These are phyloP conservation scores for Andrena camellia DNA, from an alignment of 2,888 invertebrate genomes.

Conservation along the genomic window DNA sequence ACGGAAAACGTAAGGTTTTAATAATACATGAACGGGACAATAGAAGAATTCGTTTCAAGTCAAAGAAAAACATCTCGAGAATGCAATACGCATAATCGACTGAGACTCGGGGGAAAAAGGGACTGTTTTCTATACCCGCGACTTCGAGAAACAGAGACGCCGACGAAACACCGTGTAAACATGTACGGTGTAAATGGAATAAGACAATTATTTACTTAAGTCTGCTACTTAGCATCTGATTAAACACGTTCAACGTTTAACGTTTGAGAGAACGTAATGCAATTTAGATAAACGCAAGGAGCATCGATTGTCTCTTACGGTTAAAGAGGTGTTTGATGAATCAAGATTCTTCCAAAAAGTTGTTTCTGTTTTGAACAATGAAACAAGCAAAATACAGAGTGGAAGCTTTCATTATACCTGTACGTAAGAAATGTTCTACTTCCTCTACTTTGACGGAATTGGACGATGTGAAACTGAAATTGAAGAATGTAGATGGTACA, in stretches of 20 bases:
- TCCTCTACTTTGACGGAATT: slow-evolving; percentile 59
- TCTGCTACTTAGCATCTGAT: neutral
- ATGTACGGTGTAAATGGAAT: no score
- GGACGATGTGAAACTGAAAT: slow-evolving; percentile 71
- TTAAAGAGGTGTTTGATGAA: neutral
- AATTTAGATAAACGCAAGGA: neutral
- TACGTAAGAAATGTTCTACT: slow-evolving; percentile 39
- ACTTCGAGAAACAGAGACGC: no score
- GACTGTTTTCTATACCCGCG: no score
- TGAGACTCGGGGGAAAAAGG: no score
- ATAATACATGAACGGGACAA: neutral
- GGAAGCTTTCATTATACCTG: slow-evolving; percentile 79
- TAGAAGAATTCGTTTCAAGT: neutral
- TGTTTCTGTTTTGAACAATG: slow-evolving; percentile 31
- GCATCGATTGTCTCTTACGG: neutral
- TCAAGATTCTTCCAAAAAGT: neutral
- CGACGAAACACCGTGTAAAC: no score
- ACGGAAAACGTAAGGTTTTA: neutral
- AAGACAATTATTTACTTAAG: neutral
- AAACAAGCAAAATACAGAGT: slow-evolving; percentile 73
- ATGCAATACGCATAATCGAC: no score
- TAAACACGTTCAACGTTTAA: neutral
- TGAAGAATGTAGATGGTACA: neutral
- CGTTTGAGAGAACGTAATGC: neutral
- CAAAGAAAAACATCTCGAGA: no score